phyloP scores from a whole-genome alignment of 2,888 invertebrate genomes.

The Sylvicola cinctus region DNA sequence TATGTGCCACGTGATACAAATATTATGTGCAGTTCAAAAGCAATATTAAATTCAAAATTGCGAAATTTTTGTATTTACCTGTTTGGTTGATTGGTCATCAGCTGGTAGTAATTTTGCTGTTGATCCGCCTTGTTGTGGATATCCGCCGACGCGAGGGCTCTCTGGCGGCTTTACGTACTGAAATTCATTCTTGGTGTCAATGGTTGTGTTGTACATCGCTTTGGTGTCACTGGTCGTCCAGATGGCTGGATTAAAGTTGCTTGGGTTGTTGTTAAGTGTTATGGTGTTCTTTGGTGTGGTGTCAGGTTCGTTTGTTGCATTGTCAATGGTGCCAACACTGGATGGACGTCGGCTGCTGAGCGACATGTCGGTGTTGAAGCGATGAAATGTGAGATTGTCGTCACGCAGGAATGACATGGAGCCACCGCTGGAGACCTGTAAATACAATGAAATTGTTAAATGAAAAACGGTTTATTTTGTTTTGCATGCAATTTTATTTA shows the following conservation, averaged over 20 bases:
- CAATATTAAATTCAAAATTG: too few species aligned
- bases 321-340: background rate
- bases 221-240: constrained; percentile 2
- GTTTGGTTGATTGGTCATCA: constrained; percentile 2
- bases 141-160: background rate
- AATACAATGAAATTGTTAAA: too few species aligned
- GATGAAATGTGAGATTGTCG: constrained; percentile 4
- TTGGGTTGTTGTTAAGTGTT: too few species aligned
- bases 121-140: background rate
- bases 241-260: background rate
- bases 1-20: too few species aligned
- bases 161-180: constrained; percentile 1
- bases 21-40: too few species aligned
- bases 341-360: constrained; percentile 1
- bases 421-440: constrained; percentile 1
- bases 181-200: constrained; percentile 1
- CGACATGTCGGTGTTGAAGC: constrained; percentile 1
- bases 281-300: background rate
- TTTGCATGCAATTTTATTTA: too few species aligned
- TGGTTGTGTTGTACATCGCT: background rate
- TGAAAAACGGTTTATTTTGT: too few species aligned
- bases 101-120: constrained; percentile 2
- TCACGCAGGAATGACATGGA: constrained; percentile 3
- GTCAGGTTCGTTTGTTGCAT: background rate
- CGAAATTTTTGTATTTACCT: too few species aligned